Conservation (phyloP, 2,113 vertebrate species). For the Oncorhynchus nerka region DNA sequence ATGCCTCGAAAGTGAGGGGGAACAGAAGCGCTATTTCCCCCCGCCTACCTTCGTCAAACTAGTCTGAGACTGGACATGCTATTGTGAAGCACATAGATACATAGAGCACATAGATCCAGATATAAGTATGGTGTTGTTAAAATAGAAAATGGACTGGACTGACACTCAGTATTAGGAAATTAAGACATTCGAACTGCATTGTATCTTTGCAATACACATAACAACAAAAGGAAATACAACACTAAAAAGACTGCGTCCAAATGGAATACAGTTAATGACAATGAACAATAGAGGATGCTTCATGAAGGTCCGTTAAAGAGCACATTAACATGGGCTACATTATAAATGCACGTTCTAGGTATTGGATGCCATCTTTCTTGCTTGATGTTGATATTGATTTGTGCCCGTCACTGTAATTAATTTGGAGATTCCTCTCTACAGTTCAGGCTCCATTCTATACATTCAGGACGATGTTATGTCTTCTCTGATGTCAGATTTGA, state of each 20-base stretch:
- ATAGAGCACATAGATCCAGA: conserved; percentile 20
- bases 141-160: background rate
- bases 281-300: too few species aligned
- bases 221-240: too few species aligned
- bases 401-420: too few species aligned
- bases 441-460: background rate
- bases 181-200: background rate
- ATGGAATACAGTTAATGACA: too few species aligned
- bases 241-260: too few species aligned
- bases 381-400: background rate
- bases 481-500: too few species aligned
- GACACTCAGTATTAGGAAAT: too few species aligned
- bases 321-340: background rate
- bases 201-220: too few species aligned
- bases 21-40: conserved; percentile 17
- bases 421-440: background rate
- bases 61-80: conserved; percentile 49
- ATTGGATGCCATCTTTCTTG: background rate
- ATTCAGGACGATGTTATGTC: background rate
- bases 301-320: too few species aligned
- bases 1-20: conserved; percentile 39
- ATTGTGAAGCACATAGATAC: conserved; percentile 40
- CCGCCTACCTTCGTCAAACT: conserved; percentile 50
- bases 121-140: conserved; percentile 19
- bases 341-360: too few species aligned